Conservation (phyloP, 2,888 invertebrate genomes). For the Onchidella celtica region DNA sequence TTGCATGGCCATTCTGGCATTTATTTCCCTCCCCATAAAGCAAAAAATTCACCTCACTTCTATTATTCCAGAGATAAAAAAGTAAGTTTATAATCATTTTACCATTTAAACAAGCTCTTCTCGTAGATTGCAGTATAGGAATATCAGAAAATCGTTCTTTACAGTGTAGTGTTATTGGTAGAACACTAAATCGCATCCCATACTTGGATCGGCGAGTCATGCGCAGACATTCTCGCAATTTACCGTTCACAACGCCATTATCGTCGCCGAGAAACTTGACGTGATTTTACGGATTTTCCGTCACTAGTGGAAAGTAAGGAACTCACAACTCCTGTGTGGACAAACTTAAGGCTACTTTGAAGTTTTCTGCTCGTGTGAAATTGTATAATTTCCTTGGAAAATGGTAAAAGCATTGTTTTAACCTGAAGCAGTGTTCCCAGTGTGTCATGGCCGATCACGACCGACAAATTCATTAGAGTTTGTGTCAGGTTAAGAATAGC, state of each 20-base stretch:
- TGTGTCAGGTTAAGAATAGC: background rate
- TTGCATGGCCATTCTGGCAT: too few species aligned
- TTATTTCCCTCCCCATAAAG: too few species aligned
- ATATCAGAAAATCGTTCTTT: too few species aligned
- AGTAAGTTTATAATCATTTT: too few species aligned
- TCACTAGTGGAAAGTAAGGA: constrained; percentile 57
- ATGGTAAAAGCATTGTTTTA: constrained; percentile 39
- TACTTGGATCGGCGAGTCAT: constrained; percentile 56
- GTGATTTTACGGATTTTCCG: constrained; percentile 68
- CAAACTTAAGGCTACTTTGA: constrained; percentile 31
- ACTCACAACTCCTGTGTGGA: constrained; percentile 44
- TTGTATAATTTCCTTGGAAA: constrained; percentile 26
- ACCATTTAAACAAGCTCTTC: too few species aligned
- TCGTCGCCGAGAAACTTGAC: constrained; percentile 75
- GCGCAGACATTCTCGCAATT: constrained; percentile 77
- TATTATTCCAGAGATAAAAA: too few species aligned
- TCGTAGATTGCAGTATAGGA: too few species aligned
- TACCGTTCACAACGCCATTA: constrained; percentile 78
- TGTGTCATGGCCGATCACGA: constrained; percentile 41
- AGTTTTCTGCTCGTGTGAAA: constrained; percentile 35
- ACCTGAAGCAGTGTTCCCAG: background rate
- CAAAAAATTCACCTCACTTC: too few species aligned
- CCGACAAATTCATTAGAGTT: background rate
- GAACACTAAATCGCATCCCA: too few species aligned
- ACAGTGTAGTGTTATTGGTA: too few species aligned